Evolutionary conservation across 2,888 invertebrate species (phyloP), one percentile per base, ranked within the genome.

Genomic region (Griposia aprilina): DNA sequence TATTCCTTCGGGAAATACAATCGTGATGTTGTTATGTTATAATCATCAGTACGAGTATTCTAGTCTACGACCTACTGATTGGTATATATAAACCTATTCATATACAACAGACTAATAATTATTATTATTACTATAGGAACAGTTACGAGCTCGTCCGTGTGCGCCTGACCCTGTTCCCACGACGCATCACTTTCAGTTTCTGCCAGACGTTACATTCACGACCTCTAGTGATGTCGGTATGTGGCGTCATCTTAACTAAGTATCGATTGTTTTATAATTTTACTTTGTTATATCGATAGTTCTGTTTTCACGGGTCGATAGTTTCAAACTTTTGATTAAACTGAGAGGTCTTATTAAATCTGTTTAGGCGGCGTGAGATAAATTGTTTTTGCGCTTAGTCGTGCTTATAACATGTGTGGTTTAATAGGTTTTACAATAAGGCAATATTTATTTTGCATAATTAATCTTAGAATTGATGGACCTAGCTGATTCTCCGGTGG

Each of bases 171-270:
- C 82, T 81, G 87, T 91, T 91, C 91, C 86, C 90, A 91, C 74
- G 79, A 66, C 73, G 73, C 87, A 90, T 84, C 88, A 90, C 92
- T 91, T 91, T 92, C 91, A 80, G 88, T 92, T 91, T 92, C 90
- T 76, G 72, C 79, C 77, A 87, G 89, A 89, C 87, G 81, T 60
- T 75, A 80, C 80, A 78, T 83, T 88, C 89, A 87, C 86, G 88
- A 89, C 79, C 83, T 77, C 67, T 81, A 87, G 85, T 66, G 86
- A 78, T 71, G 87, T 52, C 20, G 72, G 0, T 4, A 20, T n/a
- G 11, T 8, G 15, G 15, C 26, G 26, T n/a, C 23, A 52, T 23
- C 4, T 20, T 10, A 23, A 48, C 6, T 8, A 66, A 30, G 13
- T 67, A 67, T 76, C 87, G 85, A 87, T 76, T 69, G 8, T 55